Percentiles rank a stretch among this genome's conserved stretches.
These are phyloP conservation scores for Tetragonula carbonaria DNA, from an alignment of 2,888 invertebrate species.

Conservation along the genomic window DNA sequence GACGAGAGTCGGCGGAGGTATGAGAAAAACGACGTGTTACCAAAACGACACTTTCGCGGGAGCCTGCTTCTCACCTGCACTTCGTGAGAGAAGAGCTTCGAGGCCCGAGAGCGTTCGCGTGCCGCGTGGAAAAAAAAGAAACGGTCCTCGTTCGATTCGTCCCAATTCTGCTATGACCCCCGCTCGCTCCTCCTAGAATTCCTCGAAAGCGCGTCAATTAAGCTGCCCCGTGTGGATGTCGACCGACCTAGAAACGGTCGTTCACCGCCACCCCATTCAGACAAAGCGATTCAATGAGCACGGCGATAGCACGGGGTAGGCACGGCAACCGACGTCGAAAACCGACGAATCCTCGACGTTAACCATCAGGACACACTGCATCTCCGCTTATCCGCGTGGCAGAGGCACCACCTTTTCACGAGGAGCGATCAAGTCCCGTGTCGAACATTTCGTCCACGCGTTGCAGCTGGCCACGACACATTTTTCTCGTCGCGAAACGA, in stretches of 20 bases:
- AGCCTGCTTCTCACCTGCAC: not conserved
- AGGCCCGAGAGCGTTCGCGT: not conserved
- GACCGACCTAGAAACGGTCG: conserved; percentile 53
- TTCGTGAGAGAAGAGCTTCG: not conserved
- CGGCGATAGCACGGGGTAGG: not conserved
- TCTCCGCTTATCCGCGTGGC: no score
- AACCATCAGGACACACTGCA: conserved; percentile 14
- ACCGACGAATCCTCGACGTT: not conserved
- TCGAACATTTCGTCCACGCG: conserved; percentile 74
- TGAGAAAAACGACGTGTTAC: not conserved
- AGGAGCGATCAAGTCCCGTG: not conserved
- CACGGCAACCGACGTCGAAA: not conserved
- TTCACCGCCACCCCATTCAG: conserved; percentile 48
- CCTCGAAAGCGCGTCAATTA: conserved; percentile 28
- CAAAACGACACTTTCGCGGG: not conserved
- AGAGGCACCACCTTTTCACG: not conserved
- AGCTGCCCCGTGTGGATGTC: not conserved
- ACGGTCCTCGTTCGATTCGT: not conserved
- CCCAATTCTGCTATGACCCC: not conserved
- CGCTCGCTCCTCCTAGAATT: not conserved
- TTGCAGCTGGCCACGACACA: conserved; percentile 67
- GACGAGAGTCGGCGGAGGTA: not conserved
- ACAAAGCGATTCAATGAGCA: conserved; percentile 35
- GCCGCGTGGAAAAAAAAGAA: not conserved
- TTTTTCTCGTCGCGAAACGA: conserved; percentile 46